These are phyloP conservation scores for Trilocha varians DNA, from an alignment of 2,888 invertebrate genomes.

Conservation along the genomic window DNA sequence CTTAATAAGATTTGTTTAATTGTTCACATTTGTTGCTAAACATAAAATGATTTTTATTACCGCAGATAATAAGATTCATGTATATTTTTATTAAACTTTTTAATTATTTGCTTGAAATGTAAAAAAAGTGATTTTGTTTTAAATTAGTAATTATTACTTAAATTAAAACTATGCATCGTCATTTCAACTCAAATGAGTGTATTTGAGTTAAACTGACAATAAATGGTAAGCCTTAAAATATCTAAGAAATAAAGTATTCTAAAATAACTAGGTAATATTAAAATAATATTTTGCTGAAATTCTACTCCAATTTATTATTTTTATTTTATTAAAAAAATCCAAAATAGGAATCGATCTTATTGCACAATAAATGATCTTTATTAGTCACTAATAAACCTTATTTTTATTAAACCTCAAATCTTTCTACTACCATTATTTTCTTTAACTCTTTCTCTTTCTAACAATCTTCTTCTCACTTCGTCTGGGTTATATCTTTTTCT, in stretches of 20 bases:
- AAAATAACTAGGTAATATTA: not conserved
- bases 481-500: constrained; percentile 66
- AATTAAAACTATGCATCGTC: constrained; percentile 38
- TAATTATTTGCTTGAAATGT: too few species aligned
- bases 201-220: constrained; percentile 63
- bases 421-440: constrained; percentile 21
- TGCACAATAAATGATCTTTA: too few species aligned
- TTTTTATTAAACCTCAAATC: constrained; percentile 1
- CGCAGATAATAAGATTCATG: too few species aligned
- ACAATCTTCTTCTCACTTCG: constrained; percentile 62
- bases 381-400: not conserved
- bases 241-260: too few species aligned
- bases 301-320: constrained; percentile 6
- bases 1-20: too few species aligned
- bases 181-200: constrained; percentile 44
- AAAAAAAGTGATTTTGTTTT: too few species aligned
- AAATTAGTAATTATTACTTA: too few species aligned
- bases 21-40: too few species aligned
- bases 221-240: constrained; percentile 6
- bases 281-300: not conserved
- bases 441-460: constrained; percentile 45
- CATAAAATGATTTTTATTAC: too few species aligned
- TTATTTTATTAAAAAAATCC: not conserved
- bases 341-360: not conserved
- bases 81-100: too few species aligned